Evolutionary conservation across 2,113 vertebrate genomes (phyloP), one percentile per base, ranked within the genome.

Genomic region (Albula goreensis): DNA sequence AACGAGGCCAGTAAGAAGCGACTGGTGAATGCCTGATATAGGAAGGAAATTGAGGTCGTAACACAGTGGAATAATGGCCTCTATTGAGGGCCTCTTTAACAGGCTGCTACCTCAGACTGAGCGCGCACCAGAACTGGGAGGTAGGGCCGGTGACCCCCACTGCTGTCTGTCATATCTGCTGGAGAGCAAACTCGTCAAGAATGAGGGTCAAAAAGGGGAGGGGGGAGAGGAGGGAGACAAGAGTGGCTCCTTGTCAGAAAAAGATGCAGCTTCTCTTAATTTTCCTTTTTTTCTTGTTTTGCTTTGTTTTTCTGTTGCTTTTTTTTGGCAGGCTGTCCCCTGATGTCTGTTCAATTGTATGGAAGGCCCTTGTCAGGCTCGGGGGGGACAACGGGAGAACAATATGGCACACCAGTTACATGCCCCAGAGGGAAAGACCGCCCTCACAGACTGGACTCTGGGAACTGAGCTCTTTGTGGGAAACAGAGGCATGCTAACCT

Each of bases 21-120:
- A 92, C 93, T 93, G 97, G 96, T 92, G 96, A 96, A 94, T 95
- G 94, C 95, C 95, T 95, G 92, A 94, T 96, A 95, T 93, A 93
- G 93, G 85, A 82, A 88, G 56, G 91, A 94, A 96, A 95, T 89
- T 91, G 50, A 91, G 93, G 95, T 95, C 93, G 94, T 91, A 92
- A 92, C 90, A 91, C 92, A 93, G 92, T 56, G 89, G 88, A 90
- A 95, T 83, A 88, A 94, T 86, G 91, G 92, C 93, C 92, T 91
- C 93, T 93, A 94, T 92, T 92, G 94, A 95, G 94, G 91, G 93
- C 93, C 19, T 94, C 94, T 96, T 95, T 93, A 92, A 95, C 94
- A 90, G 93, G 95, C 94, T 94, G 94, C 90, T 95, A 94, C 93
- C 93, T 93, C 85, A 85, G 92, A 94, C 94, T 92, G 94, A 95